Evolutionary conservation across 2,888 invertebrate genomes (phyloP), one percentile per base, ranked within the genome.

Genomic region (Endomychus coccineus): DNA sequence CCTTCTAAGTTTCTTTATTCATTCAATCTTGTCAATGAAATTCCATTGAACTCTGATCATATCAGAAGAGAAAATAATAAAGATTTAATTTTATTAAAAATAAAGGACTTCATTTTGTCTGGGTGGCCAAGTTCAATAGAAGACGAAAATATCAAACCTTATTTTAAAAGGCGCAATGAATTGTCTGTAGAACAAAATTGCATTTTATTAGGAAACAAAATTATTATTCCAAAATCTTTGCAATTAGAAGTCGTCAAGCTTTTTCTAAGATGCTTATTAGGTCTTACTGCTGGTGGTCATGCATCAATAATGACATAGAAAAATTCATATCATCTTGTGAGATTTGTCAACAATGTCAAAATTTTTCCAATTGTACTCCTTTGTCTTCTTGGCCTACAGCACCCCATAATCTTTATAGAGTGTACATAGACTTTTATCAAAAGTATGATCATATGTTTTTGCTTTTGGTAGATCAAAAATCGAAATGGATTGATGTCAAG

Each of bases 211-310:
- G 43, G 40, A 16, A 43, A 15, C 36, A 41, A 34, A 40, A 41
- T 47, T 27, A 33, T 49, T 11, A 40, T 46, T 12, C 46, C 45
- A 5, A 5, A 38, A 6, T n/a, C 17, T 19, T 33, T 42, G 5
- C 28, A 29, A 15, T 12, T 23, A 9, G 28, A 42, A 17, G 25
- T 45, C 32, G 24, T 46, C 21, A 21, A 40, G 12, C 27, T 48
- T 2, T 45, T 50, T 27, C 47, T 46, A 36, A 42, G 44, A 24
- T 42, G 45, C 16, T 47, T 48, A 21, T 23, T 39, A 11, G 50
- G 47, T 10, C 39, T 49, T 21, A 40, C 45, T 23, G 23, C 27
- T 51, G 48, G 48, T 47, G 48, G 46, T 45, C 46, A 19, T 33
- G 29, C 7, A 27, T 47, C 19, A 45, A 43, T 30, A 19, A 42